Evolutionary conservation across 2,888 invertebrate species (phyloP).

Genomic region (Lordiphosa fenestrarum): DNA sequence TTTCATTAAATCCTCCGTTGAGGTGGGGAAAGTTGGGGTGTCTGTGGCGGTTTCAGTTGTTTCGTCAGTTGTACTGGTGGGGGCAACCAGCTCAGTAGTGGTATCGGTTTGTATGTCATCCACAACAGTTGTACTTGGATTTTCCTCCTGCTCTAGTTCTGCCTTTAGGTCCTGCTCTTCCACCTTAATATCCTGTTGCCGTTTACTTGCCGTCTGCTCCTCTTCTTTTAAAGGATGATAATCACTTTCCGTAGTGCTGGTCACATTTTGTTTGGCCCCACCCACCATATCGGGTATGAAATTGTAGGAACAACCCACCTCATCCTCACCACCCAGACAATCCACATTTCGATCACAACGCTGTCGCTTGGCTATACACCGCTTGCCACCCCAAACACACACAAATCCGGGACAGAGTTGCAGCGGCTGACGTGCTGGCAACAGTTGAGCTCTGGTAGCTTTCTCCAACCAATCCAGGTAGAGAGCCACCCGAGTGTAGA

Average conservation of each 20-base stretch:
- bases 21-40: conserved; percentile 38
- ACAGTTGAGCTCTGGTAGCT: conserved; percentile 77
- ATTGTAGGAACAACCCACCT: conserved; percentile 84
- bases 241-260: conserved; percentile 63
- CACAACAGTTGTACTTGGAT: conserved; percentile 1
- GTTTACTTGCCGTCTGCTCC: neutral
- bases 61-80: neutral
- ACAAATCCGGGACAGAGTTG: conserved; percentile 87
- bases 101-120: conserved; percentile 8
- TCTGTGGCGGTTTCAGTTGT: neutral
- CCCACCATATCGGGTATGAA: conserved; percentile 76
- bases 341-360: conserved; percentile 88
- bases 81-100: neutral
- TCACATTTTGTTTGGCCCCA: conserved; percentile 42
- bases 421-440: conserved; percentile 81
- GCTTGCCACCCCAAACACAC: conserved; percentile 85
- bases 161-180: conserved; percentile 37
- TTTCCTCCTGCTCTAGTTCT: conserved; percentile 7
- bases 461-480: conserved; percentile 87
- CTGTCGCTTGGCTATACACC: conserved; percentile 85
- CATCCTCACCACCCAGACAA: conserved; percentile 91
- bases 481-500: conserved; percentile 89
- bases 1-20: conserved; percentile 56
- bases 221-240: conserved; percentile 51
- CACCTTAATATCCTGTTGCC: conserved; percentile 42